phyloP scores from a whole-genome alignment of 2,797 vertebrate genomes.

The Myiothlypis chrysogaster region DNA sequence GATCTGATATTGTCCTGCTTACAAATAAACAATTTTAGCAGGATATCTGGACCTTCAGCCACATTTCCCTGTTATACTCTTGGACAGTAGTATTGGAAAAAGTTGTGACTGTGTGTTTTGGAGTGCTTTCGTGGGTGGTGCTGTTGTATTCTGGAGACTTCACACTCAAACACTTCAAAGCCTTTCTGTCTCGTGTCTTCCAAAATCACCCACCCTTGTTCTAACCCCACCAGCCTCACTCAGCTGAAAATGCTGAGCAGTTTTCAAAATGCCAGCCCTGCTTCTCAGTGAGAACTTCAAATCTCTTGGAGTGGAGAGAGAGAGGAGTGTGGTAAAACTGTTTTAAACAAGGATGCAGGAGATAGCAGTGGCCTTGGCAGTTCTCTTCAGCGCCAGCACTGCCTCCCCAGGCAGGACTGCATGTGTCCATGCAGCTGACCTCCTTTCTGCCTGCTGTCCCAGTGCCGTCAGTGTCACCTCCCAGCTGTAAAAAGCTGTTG shows the following conservation, averaged over 20 bases:
- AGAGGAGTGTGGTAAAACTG: not conserved
- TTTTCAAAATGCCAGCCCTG: not conserved
- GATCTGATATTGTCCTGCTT: not conserved
- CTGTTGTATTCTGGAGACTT: not conserved
- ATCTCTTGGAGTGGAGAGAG: not conserved
- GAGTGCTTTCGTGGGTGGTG: not conserved
- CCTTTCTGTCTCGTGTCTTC: not conserved
- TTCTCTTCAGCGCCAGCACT: not conserved
- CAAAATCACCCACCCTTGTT: not conserved
- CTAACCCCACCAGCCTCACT: not conserved
- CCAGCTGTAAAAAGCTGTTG: not conserved
- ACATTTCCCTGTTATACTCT: not conserved
- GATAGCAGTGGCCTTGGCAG: not conserved
- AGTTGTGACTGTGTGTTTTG: not conserved
- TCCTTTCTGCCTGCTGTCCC: not conserved
- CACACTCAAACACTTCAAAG: not conserved
- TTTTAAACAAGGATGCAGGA: not conserved
- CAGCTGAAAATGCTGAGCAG: not conserved
- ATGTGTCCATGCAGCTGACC: not conserved
- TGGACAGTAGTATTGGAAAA: not conserved
- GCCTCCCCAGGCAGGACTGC: not conserved
- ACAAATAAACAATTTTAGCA: not conserved
- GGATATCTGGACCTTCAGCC: not conserved
- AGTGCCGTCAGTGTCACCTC: rapidly evolving
- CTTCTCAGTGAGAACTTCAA: not conserved